These are phyloP conservation scores for Sminthurides aquaticus DNA, from an alignment of 2,888 invertebrate genomes.

Conservation along the genomic window DNA sequence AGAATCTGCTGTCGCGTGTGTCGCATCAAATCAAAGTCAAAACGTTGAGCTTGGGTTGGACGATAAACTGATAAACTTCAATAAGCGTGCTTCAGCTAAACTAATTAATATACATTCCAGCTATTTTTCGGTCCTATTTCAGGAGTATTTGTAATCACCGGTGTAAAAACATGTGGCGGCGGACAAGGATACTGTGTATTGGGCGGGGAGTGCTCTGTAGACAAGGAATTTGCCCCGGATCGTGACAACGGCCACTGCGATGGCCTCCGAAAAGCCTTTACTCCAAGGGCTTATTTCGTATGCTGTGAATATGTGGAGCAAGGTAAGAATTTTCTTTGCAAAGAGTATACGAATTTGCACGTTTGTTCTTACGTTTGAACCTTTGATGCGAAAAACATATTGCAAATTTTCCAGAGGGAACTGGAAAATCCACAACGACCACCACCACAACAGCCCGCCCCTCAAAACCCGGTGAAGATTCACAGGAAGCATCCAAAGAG, in stretches of 20 bases:
- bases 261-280: slow-evolving; percentile 47
- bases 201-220: slow-evolving; percentile 47
- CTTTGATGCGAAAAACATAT: too few species aligned
- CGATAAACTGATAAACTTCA: too few species aligned
- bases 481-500: slow-evolving; percentile 31
- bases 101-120: too few species aligned
- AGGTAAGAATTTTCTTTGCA: slow-evolving; percentile 9
- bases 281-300: slow-evolving; percentile 47
- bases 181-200: slow-evolving; percentile 48
- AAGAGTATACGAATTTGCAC: too few species aligned
- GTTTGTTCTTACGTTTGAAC: too few species aligned
- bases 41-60: too few species aligned
- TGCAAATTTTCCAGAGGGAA: background rate
- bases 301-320: slow-evolving; percentile 45
- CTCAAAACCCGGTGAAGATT: slow-evolving; percentile 8
- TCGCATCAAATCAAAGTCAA: too few species aligned
- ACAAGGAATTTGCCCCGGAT: slow-evolving; percentile 47
- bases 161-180: slow-evolving; percentile 47
- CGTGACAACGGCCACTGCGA: slow-evolving; percentile 46
- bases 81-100: too few species aligned
- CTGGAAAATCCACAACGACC: slow-evolving; percentile 19
- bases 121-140: slow-evolving; percentile 3
- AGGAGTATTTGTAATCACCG: slow-evolving; percentile 49
- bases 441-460: slow-evolving; percentile 26
- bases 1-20: too few species aligned